Conservation (phyloP, 2,797 vertebrate genomes). For the Silurus lanzhouensis region DNA sequence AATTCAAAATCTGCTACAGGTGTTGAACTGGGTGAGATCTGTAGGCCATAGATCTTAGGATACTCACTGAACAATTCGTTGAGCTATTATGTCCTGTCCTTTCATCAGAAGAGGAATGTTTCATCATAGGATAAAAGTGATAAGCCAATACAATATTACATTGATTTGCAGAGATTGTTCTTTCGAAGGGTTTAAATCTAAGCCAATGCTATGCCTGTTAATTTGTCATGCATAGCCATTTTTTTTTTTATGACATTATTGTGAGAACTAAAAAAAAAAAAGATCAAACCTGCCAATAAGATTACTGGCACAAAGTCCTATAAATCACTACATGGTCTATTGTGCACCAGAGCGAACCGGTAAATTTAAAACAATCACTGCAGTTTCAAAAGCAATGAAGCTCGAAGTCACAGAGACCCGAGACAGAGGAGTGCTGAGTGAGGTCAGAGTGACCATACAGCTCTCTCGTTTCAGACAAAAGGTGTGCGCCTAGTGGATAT, state of each 20-base stretch:
- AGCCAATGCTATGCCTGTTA: neutral
- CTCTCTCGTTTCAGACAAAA: neutral
- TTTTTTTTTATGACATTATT: too few relatives aligned
- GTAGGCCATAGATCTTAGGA: neutral
- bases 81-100: neutral
- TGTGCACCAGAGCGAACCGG: neutral
- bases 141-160: neutral
- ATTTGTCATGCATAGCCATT: neutral
- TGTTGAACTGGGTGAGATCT: neutral
- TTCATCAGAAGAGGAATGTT: neutral
- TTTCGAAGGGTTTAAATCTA: neutral
- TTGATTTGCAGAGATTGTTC: neutral
- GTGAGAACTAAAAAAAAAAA: too few relatives aligned
- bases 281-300: neutral
- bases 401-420: conserved; percentile 5
- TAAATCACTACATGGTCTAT: neutral
- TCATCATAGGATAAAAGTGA: neutral
- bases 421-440: neutral
- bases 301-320: neutral
- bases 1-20: neutral
- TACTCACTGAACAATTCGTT: neutral
- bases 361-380: conserved; percentile 2
- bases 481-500: neutral
- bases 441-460: conserved; percentile 38
- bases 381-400: neutral